Evolutionary conservation across 2,888 invertebrate genomes (phyloP).

Genomic region (Athetis lepigone): DNA sequence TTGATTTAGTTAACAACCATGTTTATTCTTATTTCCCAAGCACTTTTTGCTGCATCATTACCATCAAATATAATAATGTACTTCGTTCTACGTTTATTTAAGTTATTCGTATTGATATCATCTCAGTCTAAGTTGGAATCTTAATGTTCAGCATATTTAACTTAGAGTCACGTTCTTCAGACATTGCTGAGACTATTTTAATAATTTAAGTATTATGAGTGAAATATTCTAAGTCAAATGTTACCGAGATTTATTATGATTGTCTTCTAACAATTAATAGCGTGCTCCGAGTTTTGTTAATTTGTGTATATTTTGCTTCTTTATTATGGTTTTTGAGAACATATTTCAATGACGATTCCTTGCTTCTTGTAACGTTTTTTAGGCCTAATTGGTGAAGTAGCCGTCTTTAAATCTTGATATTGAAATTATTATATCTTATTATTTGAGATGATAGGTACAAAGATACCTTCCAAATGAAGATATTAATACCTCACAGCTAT

Average conservation of each 20-base stretch:
- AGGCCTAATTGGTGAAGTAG: neutral
- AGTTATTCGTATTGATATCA: conserved; percentile 63
- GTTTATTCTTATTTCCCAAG: conserved; percentile 39
- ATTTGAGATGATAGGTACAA: neutral
- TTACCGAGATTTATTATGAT: conserved; percentile 52
- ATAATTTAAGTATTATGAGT: conserved; percentile 45
- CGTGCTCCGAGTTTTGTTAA: conserved; percentile 21
- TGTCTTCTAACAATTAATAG: conserved; percentile 36
- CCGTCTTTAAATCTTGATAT: too few relatives aligned
- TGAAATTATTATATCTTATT: too few relatives aligned
- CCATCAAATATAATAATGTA: conserved; percentile 57
- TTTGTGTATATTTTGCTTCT: conserved; percentile 9
- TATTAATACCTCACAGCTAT: neutral
- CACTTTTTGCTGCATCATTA: conserved; percentile 51
- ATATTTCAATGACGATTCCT: neutral
- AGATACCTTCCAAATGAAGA: neutral
- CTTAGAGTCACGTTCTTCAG: conserved; percentile 61
- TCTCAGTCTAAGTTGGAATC: conserved; percentile 62
- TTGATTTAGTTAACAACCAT: conserved; percentile 21
- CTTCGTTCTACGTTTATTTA: conserved; percentile 50
- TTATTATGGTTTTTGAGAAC: neutral
- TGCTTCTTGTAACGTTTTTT: neutral
- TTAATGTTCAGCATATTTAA: conserved; percentile 64
- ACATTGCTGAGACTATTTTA: conserved; percentile 52
- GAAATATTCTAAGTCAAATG: conserved; percentile 44